phyloP scores from a whole-genome alignment of 2,113 vertebrate genomes.

The Crocuta crocuta region DNA sequence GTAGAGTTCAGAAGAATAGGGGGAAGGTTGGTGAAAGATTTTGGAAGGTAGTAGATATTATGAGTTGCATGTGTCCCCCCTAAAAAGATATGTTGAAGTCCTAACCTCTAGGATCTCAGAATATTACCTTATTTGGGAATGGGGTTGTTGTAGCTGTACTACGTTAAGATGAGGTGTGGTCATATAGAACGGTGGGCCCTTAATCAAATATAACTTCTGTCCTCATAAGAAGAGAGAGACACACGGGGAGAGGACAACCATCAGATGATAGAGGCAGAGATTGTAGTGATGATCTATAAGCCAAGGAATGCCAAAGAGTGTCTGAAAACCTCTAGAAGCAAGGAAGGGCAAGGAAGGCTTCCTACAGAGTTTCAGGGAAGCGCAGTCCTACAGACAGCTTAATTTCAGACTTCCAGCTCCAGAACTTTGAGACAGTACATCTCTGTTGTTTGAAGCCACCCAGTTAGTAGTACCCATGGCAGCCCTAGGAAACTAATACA shows the following conservation, averaged over 20 bases:
- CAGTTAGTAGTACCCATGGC: not conserved
- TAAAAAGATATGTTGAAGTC: not conserved
- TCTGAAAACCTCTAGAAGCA: not conserved
- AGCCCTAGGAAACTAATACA: not conserved
- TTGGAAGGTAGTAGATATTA: not conserved
- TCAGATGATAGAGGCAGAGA: not conserved
- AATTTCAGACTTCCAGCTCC: not conserved
- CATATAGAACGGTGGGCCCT: not conserved
- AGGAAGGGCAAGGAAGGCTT: not conserved
- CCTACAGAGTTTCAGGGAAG: not conserved
- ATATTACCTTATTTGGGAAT: not conserved
- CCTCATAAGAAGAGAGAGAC: not conserved
- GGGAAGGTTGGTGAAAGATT: not conserved
- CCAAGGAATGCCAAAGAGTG: not conserved
- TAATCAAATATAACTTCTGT: not conserved
- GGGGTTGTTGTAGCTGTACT: not conserved
- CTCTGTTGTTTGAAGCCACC: not conserved
- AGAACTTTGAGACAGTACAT: not conserved
- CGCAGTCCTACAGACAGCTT: not conserved
- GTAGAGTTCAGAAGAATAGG: not conserved
- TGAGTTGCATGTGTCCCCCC: not conserved
- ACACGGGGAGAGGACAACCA: not conserved
- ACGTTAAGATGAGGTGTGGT: not conserved
- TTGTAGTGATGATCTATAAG: not conserved
- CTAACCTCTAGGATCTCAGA: not conserved